These are phyloP conservation scores for Eudasyphora cyanicolor DNA, from an alignment of 2,888 invertebrate genomes.

Conservation along the genomic window DNA sequence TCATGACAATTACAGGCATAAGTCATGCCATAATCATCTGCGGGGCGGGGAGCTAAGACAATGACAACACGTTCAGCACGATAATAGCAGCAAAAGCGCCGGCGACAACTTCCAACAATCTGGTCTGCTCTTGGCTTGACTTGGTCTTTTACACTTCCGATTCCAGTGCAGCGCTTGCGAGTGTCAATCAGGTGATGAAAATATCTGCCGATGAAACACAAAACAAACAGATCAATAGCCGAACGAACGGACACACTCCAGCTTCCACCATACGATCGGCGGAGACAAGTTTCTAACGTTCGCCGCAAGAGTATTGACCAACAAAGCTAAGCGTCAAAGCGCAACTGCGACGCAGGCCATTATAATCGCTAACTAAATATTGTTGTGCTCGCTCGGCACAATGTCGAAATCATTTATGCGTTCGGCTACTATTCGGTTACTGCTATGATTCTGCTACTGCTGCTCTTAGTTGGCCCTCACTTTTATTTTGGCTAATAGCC, in stretches of 20 bases:
- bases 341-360: not conserved
- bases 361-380: constrained; percentile 17
- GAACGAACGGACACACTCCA: not conserved
- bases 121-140: not conserved
- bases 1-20: not conserved
- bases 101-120: constrained; percentile 13
- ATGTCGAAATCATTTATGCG: constrained; percentile 38
- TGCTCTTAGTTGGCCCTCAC: not conserved
- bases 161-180: constrained; percentile 12
- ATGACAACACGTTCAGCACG: not conserved
- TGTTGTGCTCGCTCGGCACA: constrained; percentile 22
- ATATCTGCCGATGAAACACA: not conserved
- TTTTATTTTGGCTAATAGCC: constrained; percentile 31
- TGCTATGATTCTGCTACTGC: not conserved
- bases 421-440: constrained; percentile 5
- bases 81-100: not conserved
- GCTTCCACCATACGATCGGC: too few relatives aligned
- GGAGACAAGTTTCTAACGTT: not conserved
- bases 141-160: constrained; percentile 60
- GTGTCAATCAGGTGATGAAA: constrained; percentile 38
- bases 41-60: not conserved
- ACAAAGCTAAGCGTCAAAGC: not conserved
- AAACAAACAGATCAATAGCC: not conserved
- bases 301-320: not conserved
- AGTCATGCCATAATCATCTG: not conserved